Conservation (phyloP, 2,888 invertebrate genomes). For the Anthophora plumipes region DNA sequence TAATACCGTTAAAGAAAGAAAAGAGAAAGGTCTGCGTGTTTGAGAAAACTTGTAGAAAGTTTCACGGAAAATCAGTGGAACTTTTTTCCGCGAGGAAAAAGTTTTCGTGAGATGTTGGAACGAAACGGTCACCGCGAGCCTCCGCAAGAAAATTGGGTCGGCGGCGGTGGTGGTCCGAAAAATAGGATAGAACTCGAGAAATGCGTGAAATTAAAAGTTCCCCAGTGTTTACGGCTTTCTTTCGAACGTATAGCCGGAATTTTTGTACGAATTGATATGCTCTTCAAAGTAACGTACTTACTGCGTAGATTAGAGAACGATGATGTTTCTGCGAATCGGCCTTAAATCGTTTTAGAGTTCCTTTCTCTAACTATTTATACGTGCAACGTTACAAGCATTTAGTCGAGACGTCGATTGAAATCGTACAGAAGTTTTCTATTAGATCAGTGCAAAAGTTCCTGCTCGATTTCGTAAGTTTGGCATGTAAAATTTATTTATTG, state of each 20-base stretch:
- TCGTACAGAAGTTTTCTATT: no score
- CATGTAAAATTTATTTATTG: no score
- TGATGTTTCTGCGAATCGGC: slow-evolving; percentile 23
- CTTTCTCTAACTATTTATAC: slow-evolving; percentile 13
- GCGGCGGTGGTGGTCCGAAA: not conserved
- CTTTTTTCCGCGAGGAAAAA: not conserved
- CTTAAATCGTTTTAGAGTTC: slow-evolving; percentile 40
- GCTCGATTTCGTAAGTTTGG: no score
- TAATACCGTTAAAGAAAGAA: not conserved
- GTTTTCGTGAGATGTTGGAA: not conserved
- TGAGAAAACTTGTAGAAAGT: slow-evolving; percentile 1
- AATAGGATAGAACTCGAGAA: no score
- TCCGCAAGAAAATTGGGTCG: not conserved
- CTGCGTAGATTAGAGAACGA: not conserved
- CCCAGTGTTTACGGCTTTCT: not conserved
- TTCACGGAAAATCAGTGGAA: not conserved
- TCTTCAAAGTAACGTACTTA: not conserved
- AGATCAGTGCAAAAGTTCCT: no score
- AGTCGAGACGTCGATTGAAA: not conserved
- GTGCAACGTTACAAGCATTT: not conserved
- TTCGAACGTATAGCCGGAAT: slow-evolving; percentile 6
- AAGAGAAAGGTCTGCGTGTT: slow-evolving; percentile 1
- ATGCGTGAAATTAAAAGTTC: slow-evolving; percentile 7
- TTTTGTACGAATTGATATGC: slow-evolving; percentile 9
- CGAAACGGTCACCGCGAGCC: not conserved